Evolutionary conservation across 1,140 invertebrate genomes (phyloP).

Genomic region (Mercenaria mercenaria): DNA sequence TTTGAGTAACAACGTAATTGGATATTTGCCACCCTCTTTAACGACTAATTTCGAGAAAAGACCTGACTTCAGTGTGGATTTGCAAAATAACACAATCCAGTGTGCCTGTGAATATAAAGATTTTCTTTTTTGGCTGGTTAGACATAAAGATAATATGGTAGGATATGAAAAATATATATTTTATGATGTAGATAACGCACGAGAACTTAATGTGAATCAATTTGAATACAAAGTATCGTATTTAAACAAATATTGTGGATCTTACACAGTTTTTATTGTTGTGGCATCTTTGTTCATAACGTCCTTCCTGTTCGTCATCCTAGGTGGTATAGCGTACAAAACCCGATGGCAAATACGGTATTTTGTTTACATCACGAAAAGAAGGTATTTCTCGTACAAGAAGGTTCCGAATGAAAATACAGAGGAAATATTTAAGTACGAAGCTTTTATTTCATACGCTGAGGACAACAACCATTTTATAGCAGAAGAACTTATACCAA

Average conservation of each 20-base stretch:
- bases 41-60: neutral
- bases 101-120: neutral
- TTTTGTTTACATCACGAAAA: slow-evolving; percentile 69
- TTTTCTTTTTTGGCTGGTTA: slow-evolving; percentile 21
- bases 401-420: neutral
- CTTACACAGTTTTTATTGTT: neutral
- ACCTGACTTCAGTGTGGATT: neutral
- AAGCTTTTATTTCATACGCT: slow-evolving; percentile 77
- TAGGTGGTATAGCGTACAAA: slow-evolving; percentile 7
- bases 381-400: slow-evolving; percentile 5
- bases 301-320: neutral
- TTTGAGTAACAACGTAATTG: slow-evolving; percentile 6
- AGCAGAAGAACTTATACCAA: slow-evolving; percentile 33
- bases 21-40: neutral
- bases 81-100: slow-evolving; percentile 18
- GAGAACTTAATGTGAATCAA: neutral
- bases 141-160: neutral
- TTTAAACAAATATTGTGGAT: neutral
- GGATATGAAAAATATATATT: neutral
- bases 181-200: neutral
- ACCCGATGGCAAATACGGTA: slow-evolving; percentile 75
- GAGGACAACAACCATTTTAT: slow-evolving; percentile 70
- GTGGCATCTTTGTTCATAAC: neutral
- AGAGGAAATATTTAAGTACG: slow-evolving; percentile 56
- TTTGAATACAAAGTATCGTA: neutral